Evolutionary conservation across 2,888 invertebrate genomes (phyloP), one percentile per base, ranked within the genome.

Genomic region (Oscheius onirici): DNA sequence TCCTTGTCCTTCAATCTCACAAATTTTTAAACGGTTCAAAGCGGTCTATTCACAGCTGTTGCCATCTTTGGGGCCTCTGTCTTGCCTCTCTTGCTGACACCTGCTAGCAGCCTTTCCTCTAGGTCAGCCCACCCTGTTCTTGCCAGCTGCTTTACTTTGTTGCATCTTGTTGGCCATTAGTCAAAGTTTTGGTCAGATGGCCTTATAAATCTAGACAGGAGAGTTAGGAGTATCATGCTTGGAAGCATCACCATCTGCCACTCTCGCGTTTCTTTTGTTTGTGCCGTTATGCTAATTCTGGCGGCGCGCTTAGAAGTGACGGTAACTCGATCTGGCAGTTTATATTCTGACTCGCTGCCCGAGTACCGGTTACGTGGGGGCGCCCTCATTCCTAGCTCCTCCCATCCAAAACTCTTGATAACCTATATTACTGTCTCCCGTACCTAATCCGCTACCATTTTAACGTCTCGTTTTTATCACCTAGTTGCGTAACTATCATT

Each of bases 311-410:
- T 41, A 61, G 43, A 63, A 55, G 51, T 54, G 70, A 66, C 44
- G 65, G 72, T 68, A 72, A 72, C 61, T 51, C 68, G 68, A 72
- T 67, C 46, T 72, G 72, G 61, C 72, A 72, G 72, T 72, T 72
- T 72, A 72, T 72, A 40, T 34, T 34, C 55, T 65, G 46, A 69
- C 69, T 54, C 43, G 28, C 49, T n/a, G 49, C 51, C 11, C 44
- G 69, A 58, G 69, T 69, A 69, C 60, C 69, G 60, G 69, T 69
- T 69, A 34, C 69, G 69, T 68, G 67, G 57, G 34, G 34, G 8
- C 57, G 55, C 67, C 55, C 55, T 41, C 52, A 3, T 34, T 34
- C 34, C 49, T 65, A 28, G 44, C 67, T 28, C 63, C 63, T 63
- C 63, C 63, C 63, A 63, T 28, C 20, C 41, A 17, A 17, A 51